Base-by-base conservation (phyloP, 2,797 vertebrate genomes). In the Anisognathus igniventris region DNA sequence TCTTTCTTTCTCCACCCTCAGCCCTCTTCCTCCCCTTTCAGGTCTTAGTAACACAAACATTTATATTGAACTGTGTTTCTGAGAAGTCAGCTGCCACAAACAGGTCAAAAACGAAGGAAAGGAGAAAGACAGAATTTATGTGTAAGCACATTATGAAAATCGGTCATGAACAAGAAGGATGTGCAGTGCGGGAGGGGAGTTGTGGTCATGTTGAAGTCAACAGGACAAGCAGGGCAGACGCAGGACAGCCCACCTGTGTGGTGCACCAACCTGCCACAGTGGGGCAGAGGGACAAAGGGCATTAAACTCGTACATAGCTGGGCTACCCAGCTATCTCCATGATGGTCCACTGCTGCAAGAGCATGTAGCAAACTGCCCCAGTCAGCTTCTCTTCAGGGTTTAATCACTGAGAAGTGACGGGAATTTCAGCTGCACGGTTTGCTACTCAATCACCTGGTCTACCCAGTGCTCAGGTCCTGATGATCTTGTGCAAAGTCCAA, bases 81-180 rank as follows among this genome's bases (percentile, higher is more conserved):
- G 73, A 88, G 45, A 92, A 86, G 44, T 71, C n/a, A 85, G 85
- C 82, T 84, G 64, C 57, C 45, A 65, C 40, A 57, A 67, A 30
- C 66, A 70, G 42, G 73, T 89, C 82, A 88, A 50, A 86, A 94
- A 73, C 62, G 44, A 92, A 93, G 47, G 72, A 48, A 72, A 88
- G 9, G n/a, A 92, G 27, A 61, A 86, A 65, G 66, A 89, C 30
- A 73, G 47, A 74, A 70, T 17, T 53, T 23, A 25, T 2, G 10
- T 7, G 31, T 31, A 66, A 80, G 51, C 35, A 76, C 28, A 33
- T 31, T 14, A 10, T 10, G 28, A 79, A 81, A 82, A 71, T 0
- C 0, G 1, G 7, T 17, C 27, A 40, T 3, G 28, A 80, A 35
- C 1, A 2, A 70, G 37, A 51, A 60, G 22, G 47, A 61, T 1